Evolutionary conservation across 2,113 vertebrate species (phyloP), one percentile per base, ranked within the genome.

Genomic region (Zeus faber): DNA sequence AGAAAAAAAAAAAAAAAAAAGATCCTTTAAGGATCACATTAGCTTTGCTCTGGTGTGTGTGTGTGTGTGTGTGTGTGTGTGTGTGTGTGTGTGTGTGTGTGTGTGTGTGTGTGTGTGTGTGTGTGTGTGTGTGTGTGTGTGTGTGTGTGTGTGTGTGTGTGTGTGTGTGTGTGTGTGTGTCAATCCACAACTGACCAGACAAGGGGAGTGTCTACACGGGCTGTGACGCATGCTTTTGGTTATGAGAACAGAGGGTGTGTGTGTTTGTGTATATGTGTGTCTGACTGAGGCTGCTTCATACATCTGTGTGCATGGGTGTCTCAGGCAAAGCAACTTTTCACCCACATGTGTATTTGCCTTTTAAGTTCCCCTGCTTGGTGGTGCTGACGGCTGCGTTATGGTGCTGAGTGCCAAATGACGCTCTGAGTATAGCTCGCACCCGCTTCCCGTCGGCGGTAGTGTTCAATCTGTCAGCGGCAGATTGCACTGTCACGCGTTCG

Each of bases 181-280:
- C n/a, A 2, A 11, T 14, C 14, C 24, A 7, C 49, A 33, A 47
- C 40, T 24, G 48, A 62, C 57, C 59, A 54, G 51, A 62, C 37
- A 64, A 61, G 66, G 58, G 57, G 67, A 56, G 62, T 54, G 68
- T 65, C 66, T 62, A 49, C 48, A 51, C 62, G 25, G 58, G 54
- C 63, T 49, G 55, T 79, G 78, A 81, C 62, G 61, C 81, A 79
- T 62, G 64, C 55, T 56, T 55, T 40, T 71, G 75, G 76, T 72
- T 72, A 73, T 65, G 29, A 37, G 49, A 52, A n/a, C n/a, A n/a
- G n/a, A n/a, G n/a, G n/a, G n/a, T 39, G 10, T 18, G 27, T 4
- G 53, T 58, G 47, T 60, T 7, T 7, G 54, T 65, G 37, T 41
- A 10, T 41, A 67, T 58, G 48, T 35, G 53, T 58, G 67, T 59